A percentile compares a stretch with the other conserved stretches of the same genome.
These are phyloP conservation scores for Caradrina kadenii DNA, from an alignment of 2,888 invertebrate genomes.

Conservation along the genomic window DNA sequence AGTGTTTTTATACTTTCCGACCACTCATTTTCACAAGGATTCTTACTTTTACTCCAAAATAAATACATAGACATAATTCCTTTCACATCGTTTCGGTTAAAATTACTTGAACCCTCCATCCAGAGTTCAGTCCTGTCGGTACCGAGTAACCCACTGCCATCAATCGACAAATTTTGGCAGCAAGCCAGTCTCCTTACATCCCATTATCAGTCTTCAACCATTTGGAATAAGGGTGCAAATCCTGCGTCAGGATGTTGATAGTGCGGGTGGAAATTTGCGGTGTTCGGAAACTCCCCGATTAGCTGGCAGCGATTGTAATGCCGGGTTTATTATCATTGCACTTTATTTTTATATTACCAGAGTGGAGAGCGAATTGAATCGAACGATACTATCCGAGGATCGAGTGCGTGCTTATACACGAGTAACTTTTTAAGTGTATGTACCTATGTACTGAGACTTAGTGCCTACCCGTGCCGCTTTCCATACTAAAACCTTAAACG, in stretches of 20 bases:
- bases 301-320: slow-evolving; percentile 60
- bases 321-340: slow-evolving; percentile 58
- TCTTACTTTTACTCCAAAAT: neutral
- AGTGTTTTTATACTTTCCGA: neutral
- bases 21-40: neutral
- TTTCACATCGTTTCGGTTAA: slow-evolving; percentile 33
- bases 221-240: slow-evolving; percentile 35
- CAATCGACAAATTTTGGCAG: slow-evolving; percentile 63
- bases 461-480: neutral
- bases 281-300: slow-evolving; percentile 66
- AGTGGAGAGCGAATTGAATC: slow-evolving; percentile 29
- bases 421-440: slow-evolving; percentile 10
- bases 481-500: no score
- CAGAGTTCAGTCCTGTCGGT: slow-evolving; percentile 45
- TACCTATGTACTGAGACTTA: neutral
- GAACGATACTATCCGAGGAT: slow-evolving; percentile 17
- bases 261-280: slow-evolving; percentile 60
- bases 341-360: slow-evolving; percentile 57
- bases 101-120: slow-evolving; percentile 17
- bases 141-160: slow-evolving; percentile 50
- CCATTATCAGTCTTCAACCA: slow-evolving; percentile 18
- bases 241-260: slow-evolving; percentile 18
- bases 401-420: slow-evolving; percentile 4
- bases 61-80: neutral
- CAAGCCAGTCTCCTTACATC: slow-evolving; percentile 44